A percentile compares a stretch with the other conserved stretches of the same genome.
phyloP scores from a whole-genome alignment of 2,888 invertebrate species.

The Trachelus stipa region DNA sequence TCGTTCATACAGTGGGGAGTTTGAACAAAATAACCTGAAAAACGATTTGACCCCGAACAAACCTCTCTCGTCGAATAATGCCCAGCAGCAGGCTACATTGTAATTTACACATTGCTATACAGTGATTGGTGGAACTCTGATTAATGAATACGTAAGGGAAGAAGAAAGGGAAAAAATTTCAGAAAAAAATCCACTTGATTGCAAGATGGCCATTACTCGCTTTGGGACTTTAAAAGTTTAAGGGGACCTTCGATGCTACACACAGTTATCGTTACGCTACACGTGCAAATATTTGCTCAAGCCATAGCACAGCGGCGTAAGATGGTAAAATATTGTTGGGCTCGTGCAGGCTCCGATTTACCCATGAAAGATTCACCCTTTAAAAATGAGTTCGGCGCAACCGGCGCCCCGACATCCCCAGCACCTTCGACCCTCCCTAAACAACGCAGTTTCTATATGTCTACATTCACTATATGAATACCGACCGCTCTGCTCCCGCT shows the following conservation, averaged over 20 bases:
- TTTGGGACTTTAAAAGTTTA: neutral
- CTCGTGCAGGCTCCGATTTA: constrained; percentile 36
- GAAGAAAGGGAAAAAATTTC: neutral
- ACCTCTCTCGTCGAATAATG: neutral
- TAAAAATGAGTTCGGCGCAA: constrained; percentile 36
- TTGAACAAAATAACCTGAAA: constrained; percentile 41
- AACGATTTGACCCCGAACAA: constrained; percentile 19
- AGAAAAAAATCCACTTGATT: neutral
- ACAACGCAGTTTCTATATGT: neutral
- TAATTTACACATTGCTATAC: neutral
- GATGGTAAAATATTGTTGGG: constrained; percentile 34
- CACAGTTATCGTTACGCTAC: neutral
- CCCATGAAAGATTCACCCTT: constrained; percentile 42
- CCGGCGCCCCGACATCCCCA: constrained; percentile 18
- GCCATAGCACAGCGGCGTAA: neutral
- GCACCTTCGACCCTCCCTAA: constrained; percentile 19
- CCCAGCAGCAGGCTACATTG: no score
- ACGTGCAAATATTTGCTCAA: neutral
- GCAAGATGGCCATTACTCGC: neutral
- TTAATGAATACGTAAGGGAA: neutral
- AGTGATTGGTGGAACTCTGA: neutral
- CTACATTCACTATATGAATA: neutral
- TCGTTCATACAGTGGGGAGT: constrained; percentile 14
- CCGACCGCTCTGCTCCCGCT: neutral
- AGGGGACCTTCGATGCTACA: neutral